Conservation (phyloP, 2,888 invertebrate species). For the Tethea ocularis region DNA sequence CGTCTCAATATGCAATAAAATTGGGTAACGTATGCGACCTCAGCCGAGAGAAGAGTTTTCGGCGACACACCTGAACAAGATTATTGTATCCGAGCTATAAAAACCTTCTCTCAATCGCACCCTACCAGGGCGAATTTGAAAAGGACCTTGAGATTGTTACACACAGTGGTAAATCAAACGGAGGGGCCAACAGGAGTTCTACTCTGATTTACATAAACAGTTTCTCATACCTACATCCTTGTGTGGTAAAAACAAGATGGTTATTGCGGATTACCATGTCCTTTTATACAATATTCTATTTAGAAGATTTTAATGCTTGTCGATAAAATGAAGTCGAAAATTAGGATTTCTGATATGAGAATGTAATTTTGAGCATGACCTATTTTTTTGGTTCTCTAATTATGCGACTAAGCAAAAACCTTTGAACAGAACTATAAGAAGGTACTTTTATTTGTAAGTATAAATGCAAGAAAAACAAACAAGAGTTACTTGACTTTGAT, state of each 20-base stretch:
- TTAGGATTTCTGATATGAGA: neutral
- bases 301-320: neutral
- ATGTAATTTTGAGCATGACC: neutral
- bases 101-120: constrained; percentile 70
- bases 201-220: constrained; percentile 68
- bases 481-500: neutral
- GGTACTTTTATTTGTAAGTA: neutral
- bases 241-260: constrained; percentile 41
- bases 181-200: constrained; percentile 54
- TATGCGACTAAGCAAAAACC: neutral
- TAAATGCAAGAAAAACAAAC: neutral
- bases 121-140: constrained; percentile 66
- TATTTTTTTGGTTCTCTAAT: neutral
- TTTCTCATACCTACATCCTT: constrained; percentile 50
- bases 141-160: constrained; percentile 62
- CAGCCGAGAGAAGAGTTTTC: constrained; percentile 71
- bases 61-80: constrained; percentile 79
- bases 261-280: constrained; percentile 32
- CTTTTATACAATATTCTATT: neutral
- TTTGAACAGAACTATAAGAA: too few relatives aligned
- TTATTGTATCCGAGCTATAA: constrained; percentile 76
- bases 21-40: constrained; percentile 72
- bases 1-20: constrained; percentile 83
- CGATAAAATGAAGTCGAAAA: neutral
- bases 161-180: constrained; percentile 59